These are phyloP conservation scores for Hypercompe scribonia DNA, from an alignment of 2,888 invertebrate species.

Conservation along the genomic window DNA sequence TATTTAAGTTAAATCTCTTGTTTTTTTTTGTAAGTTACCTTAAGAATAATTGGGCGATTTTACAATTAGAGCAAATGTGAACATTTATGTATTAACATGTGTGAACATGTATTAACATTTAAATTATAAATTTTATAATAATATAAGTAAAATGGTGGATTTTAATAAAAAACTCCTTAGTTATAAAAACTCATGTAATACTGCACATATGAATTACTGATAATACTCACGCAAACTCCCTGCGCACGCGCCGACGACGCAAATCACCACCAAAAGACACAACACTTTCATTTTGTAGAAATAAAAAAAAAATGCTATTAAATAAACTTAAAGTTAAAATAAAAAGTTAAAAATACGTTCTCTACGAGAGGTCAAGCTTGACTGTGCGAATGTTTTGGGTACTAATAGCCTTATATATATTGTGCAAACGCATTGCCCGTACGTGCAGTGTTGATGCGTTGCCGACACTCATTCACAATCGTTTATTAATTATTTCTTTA, in stretches of 20 bases:
- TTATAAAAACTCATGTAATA: too few relatives aligned
- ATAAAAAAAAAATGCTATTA: conserved; percentile 20
- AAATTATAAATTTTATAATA: too few relatives aligned
- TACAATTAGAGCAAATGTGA: too few relatives aligned
- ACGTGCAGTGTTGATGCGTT: conserved; percentile 21
- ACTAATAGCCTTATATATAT: conserved; percentile 57
- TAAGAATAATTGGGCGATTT: too few relatives aligned
- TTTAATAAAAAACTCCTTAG: too few relatives aligned
- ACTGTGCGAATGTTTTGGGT: conserved; percentile 44
- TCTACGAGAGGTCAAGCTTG: conserved; percentile 28
- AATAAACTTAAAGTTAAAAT: not conserved
- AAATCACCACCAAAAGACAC: conserved; percentile 59
- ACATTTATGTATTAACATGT: too few relatives aligned
- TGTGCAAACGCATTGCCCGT: conserved; percentile 47
- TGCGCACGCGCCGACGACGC: conserved; percentile 53
- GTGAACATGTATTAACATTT: too few relatives aligned
- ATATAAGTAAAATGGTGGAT: too few relatives aligned
- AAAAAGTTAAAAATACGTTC: conserved; percentile 32
- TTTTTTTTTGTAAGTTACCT: too few relatives aligned
- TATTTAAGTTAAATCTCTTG: too few relatives aligned
- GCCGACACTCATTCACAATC: conserved; percentile 35
- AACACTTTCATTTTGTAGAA: conserved; percentile 66
- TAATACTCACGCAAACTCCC: conserved; percentile 71
- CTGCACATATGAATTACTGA: not conserved
- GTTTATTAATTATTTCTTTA: conserved; percentile 43